Percentiles rank a stretch among this genome's conserved stretches.
Evolutionary conservation across 2,797 vertebrate species (phyloP).

Genomic region (Acanthurus leucopareius): DNA sequence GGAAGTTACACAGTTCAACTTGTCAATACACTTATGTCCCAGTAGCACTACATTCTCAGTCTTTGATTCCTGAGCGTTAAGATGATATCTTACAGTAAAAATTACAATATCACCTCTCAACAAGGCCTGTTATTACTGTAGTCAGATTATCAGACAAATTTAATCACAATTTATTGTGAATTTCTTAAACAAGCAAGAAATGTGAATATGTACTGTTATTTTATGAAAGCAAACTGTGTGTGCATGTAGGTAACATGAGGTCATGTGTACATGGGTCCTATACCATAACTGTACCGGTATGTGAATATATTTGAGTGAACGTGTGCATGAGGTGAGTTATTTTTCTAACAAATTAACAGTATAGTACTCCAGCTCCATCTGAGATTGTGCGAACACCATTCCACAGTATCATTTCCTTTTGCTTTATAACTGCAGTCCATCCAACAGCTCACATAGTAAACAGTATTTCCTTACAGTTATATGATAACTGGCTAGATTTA

Average conservation of each 20-base stretch:
- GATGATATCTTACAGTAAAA: constrained; percentile 65
- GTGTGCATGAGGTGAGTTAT: constrained; percentile 20
- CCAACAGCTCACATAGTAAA: constrained; percentile 77
- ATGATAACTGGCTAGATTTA: constrained; percentile 80
- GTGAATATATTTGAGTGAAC: constrained; percentile 40
- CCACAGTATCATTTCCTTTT: constrained; percentile 57
- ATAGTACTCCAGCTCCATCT: constrained; percentile 51
- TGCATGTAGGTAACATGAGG: constrained; percentile 44
- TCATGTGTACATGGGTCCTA: constrained; percentile 61
- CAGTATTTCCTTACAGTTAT: constrained; percentile 79
- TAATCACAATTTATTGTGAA: constrained; percentile 17
- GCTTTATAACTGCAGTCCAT: constrained; percentile 45
- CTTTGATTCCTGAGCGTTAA: constrained; percentile 81
- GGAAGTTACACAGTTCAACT: constrained; percentile 56
- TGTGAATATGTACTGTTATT: constrained; percentile 29
- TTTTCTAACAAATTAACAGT: constrained; percentile 48
- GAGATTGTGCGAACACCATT: constrained; percentile 73
- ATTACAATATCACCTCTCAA: constrained; percentile 55
- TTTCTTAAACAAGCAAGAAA: constrained; percentile 43
- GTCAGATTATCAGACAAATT: constrained; percentile 47
- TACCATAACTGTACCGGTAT: constrained; percentile 55
- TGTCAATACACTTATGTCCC: constrained; percentile 54
- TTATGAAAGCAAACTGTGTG: constrained; percentile 36
- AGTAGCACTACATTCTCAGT: constrained; percentile 72
- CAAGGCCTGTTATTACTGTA: constrained; percentile 54